Evolutionary conservation across 1,140 invertebrate species (phyloP), one percentile per base, ranked within the genome.

Genomic region (Zaprionus africanus): DNA sequence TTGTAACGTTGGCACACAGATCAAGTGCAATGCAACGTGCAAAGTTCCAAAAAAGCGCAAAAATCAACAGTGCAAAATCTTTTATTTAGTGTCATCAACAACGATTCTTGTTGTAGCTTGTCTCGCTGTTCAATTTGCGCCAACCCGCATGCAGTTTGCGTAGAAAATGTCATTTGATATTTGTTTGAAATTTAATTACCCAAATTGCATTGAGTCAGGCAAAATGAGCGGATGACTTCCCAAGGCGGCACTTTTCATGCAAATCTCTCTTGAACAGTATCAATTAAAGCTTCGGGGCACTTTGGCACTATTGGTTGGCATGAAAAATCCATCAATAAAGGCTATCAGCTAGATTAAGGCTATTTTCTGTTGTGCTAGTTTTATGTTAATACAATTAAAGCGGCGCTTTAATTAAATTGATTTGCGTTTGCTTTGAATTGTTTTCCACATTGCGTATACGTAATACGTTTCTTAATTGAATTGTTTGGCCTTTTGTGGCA

Each of bases 51-150:
- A 90, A 88, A 90, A 90, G 85, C 85, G 85, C 85, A 90, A 90
- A 90, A 90, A 90, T 90, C 85, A 90, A 90, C 85, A 90, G 82
- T 85, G 80, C 79, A 85, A 90, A 90, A 90, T 90, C 86, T 90
- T 90, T 90, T 90, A 90, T 90, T 88, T 88, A 88, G 85, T 88
- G 85, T 90, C 85, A 90, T 88, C 85, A 88, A 81, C 76, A 76
- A 69, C 61, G 62, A 63, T 82, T 19, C 46, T 43, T 63, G 59
- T 19, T 41, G 28, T 58, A 34, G 51, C 26, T 19, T 15, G 36
- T 24, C 34, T 43, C 17, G 51, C 41, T 87, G 70, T 59, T 76
- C 75, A 76, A 78, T 84, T 88, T 81, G 73, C 63, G 36, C 43
- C 51, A 66, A 19, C 68, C 60, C 76, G 76, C 81, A 79, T 72